These are phyloP conservation scores for Rotaria magnacalcarata DNA, from an alignment of 2,888 invertebrate genomes.

Conservation along the genomic window DNA sequence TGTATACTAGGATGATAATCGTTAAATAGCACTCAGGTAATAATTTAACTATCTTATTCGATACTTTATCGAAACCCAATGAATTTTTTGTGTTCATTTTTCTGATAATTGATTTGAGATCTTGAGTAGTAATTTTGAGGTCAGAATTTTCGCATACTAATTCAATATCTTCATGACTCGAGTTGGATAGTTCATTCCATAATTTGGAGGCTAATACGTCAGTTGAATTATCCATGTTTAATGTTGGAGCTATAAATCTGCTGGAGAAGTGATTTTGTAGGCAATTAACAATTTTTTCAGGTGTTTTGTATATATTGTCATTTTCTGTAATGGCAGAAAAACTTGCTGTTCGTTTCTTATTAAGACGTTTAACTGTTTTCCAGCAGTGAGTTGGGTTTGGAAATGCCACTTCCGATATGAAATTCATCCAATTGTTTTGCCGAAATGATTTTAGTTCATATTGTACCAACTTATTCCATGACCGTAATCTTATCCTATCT, in stretches of 20 bases:
- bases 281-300: neutral
- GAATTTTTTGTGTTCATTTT: too few relatives aligned
- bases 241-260: neutral
- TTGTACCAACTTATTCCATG: neutral
- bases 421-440: neutral
- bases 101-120: too few relatives aligned
- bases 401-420: neutral
- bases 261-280: neutral
- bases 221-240: neutral
- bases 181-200: too few relatives aligned
- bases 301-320: neutral
- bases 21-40: neutral
- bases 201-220: too few relatives aligned
- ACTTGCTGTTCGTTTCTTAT: too few relatives aligned
- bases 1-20: neutral
- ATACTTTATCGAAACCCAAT: neutral
- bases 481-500: neutral
- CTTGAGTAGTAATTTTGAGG: too few relatives aligned
- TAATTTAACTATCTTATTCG: neutral
- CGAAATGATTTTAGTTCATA: neutral
- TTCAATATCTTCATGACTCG: too few relatives aligned
- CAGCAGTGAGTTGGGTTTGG: too few relatives aligned
- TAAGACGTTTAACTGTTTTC: too few relatives aligned
- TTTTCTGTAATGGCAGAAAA: neutral
- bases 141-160: too few relatives aligned